These are phyloP conservation scores for Nephrotoma flavescens DNA, from an alignment of 2,888 invertebrate species.

Conservation along the genomic window DNA sequence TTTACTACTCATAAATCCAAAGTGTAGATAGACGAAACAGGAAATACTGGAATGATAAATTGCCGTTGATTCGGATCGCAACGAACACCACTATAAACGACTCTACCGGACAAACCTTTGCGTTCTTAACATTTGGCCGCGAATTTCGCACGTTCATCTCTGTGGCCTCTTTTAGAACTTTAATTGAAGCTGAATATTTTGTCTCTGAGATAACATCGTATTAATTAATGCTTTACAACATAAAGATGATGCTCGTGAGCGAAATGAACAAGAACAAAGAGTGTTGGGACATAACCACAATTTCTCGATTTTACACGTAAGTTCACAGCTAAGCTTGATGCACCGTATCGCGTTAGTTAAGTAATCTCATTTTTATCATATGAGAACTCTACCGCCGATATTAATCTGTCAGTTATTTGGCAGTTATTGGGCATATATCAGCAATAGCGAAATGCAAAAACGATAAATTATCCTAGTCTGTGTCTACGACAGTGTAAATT, in stretches of 20 bases:
- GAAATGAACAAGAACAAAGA: neutral
- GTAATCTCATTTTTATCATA: too few species aligned
- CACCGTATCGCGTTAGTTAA: too few species aligned
- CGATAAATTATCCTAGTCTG: neutral
- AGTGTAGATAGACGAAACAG: conserved; percentile 17
- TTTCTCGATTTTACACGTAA: neutral
- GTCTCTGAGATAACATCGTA: neutral
- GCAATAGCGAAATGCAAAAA: neutral
- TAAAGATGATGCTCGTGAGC: neutral
- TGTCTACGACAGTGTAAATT: neutral
- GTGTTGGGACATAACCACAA: neutral
- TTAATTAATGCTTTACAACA: neutral
- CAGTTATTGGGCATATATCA: neutral
- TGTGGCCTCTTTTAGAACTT: neutral
- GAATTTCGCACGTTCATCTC: neutral
- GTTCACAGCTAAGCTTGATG: neutral
- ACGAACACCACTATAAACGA: too few species aligned
- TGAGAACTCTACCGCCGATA: neutral
- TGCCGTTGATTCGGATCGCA: too few species aligned
- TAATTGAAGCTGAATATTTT: neutral
- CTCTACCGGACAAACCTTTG: neutral
- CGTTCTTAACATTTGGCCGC: neutral
- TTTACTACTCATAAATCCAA: conserved; percentile 20
- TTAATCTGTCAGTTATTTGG: neutral
- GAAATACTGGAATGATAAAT: neutral